phyloP scores from a whole-genome alignment of 35 echinoderm and acorn worm species.

The Amphiura filiformis region DNA sequence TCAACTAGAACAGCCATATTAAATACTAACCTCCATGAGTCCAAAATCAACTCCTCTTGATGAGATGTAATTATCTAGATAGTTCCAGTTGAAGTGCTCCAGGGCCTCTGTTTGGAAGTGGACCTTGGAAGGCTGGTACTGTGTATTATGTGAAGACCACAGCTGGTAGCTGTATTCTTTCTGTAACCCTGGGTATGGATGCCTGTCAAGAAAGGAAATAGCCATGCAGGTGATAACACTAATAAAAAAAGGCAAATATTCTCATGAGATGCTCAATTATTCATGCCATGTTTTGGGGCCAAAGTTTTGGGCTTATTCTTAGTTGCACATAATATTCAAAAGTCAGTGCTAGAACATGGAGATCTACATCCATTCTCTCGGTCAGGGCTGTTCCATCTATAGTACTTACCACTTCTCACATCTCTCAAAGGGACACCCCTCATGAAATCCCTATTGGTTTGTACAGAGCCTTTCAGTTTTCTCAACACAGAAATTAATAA shows the following conservation, averaged over 20 bases:
- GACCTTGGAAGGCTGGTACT: slow-evolving; percentile 42
- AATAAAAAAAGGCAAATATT: background rate
- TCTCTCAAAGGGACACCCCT: no score
- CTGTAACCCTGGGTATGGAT: background rate
- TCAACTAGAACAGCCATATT: no score
- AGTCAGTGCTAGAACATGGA: no score
- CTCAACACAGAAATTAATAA: no score
- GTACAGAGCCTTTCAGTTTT: no score
- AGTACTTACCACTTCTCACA: no score
- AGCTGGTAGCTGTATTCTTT: slow-evolving; percentile 70
- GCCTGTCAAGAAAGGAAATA: background rate
- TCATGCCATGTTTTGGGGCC: background rate
- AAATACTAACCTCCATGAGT: slow-evolving; percentile 5
- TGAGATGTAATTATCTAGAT: slow-evolving; percentile 86
- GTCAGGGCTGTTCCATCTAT: no score
- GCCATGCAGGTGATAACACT: no score
- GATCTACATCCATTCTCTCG: no score
- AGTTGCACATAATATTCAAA: no score
- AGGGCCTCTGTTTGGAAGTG: slow-evolving; percentile 56
- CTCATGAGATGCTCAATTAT: background rate
- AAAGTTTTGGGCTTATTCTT: no score
- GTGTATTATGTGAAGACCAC: slow-evolving; percentile 49
- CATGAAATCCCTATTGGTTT: no score
- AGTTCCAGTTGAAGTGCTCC: slow-evolving; percentile 86
- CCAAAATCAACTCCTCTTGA: slow-evolving; percentile 31